phyloP scores from a whole-genome alignment of 1,140 invertebrate genomes.

The Drosophila melanica region DNA sequence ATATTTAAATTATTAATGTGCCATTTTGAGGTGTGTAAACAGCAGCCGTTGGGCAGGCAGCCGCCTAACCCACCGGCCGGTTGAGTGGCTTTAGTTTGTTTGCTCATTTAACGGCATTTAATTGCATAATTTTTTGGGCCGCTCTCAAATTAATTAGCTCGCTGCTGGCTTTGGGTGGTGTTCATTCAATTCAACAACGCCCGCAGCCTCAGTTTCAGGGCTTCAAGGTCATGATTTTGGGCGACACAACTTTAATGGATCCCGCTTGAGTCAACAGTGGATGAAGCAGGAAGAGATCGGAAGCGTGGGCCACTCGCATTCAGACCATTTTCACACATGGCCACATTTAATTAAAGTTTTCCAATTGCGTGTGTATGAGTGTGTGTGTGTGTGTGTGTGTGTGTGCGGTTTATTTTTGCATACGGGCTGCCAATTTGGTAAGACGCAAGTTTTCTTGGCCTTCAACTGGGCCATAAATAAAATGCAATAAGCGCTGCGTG shows the following conservation, averaged over 20 bases:
- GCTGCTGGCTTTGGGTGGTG: background rate
- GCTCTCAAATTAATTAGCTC: conserved; percentile 42
- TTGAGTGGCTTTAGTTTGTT: conserved; percentile 49
- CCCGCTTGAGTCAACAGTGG: conserved; percentile 18
- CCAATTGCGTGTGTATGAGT: conserved; percentile 25
- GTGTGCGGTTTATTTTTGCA: conserved; percentile 21
- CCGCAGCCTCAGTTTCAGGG: background rate
- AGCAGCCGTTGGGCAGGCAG: conserved; percentile 22
- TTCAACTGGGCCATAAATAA: conserved; percentile 56
- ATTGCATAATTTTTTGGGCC: conserved; percentile 73
- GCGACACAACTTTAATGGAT: background rate
- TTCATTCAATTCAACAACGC: conserved; percentile 4
- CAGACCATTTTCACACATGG: conserved; percentile 27
- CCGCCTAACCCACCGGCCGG: background rate
- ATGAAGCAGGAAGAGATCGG: background rate
- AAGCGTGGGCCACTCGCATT: conserved; percentile 10
- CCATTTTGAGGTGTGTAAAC: conserved; percentile 69
- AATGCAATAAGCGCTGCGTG: conserved; percentile 53
- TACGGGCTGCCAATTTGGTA: conserved; percentile 42
- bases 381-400: background rate
- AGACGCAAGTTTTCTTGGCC: conserved; percentile 57
- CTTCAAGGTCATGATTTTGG: background rate
- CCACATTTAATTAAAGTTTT: conserved; percentile 64
- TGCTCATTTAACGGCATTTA: conserved; percentile 73
- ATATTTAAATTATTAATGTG: conserved; percentile 79